Evolutionary conservation across 2,113 vertebrate genomes (phyloP).

Genomic region (Tonatia bakeri): DNA sequence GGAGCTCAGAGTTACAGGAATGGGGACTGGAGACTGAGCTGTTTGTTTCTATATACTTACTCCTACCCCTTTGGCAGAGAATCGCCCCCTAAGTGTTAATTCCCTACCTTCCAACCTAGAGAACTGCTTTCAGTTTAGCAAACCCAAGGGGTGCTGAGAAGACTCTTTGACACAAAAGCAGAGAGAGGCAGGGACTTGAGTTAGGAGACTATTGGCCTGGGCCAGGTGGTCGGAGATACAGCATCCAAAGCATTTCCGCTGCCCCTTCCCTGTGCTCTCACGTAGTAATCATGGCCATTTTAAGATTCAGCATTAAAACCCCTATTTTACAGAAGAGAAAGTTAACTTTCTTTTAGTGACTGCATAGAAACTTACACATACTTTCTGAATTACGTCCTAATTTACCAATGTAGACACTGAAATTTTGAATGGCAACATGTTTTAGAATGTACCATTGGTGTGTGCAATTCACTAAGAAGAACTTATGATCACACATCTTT

Average conservation of each 20-base stretch:
- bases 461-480: neutral
- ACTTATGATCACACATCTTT: neutral
- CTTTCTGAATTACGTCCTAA: neutral
- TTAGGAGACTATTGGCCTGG: neutral
- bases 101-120: neutral
- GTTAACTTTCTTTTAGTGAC: neutral
- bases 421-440: neutral
- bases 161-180: neutral
- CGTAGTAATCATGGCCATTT: neutral
- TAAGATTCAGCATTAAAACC: neutral
- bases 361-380: neutral
- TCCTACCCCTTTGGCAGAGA: neutral
- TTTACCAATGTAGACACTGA: neutral
- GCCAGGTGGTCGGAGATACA: neutral
- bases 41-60: fast-evolving
- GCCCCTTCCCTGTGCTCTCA: neutral
- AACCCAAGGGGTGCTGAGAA: neutral
- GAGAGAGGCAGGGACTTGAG: neutral
- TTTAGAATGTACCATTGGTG: neutral
- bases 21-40: neutral
- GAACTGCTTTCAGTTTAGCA: neutral
- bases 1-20: neutral
- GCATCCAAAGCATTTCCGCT: neutral
- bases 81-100: neutral
- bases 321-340: neutral